Evolutionary conservation across 2,113 vertebrate species (phyloP).

Genomic region (Calonectris borealis): DNA sequence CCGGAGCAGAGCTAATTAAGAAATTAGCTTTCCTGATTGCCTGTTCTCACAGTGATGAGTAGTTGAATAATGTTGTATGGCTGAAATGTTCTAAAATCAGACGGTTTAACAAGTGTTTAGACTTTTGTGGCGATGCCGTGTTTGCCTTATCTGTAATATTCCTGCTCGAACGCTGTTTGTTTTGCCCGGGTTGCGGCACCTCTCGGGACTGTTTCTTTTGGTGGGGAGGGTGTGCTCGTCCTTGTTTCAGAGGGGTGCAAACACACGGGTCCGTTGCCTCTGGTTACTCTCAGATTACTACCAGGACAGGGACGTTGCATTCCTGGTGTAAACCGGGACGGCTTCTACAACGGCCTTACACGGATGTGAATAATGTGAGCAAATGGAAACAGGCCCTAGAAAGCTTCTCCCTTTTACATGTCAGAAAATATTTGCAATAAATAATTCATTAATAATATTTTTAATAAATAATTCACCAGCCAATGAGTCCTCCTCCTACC

Average conservation of each 20-base stretch:
- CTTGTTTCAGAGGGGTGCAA: background rate
- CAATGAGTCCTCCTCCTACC: background rate
- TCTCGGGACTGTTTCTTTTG: conserved; percentile 20
- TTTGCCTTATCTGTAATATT: conserved; percentile 76
- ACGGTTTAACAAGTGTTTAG: conserved; percentile 80
- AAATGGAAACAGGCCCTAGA: background rate
- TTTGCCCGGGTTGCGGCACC: conserved; percentile 46
- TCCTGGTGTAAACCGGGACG: background rate
- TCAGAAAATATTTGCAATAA: conserved; percentile 26
- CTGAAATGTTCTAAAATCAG: conserved; percentile 83
- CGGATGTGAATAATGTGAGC: background rate
- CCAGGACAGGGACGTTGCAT: background rate
- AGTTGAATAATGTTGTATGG: conserved; percentile 85
- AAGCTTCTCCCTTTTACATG: background rate
- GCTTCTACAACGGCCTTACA: background rate
- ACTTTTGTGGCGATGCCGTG: conserved; percentile 72
- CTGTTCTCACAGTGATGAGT: conserved; percentile 87
- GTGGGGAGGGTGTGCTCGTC: background rate
- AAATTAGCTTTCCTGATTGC: conserved; percentile 93
- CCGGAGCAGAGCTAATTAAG: conserved; percentile 93
- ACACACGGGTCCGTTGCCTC: background rate
- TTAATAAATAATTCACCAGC: conserved; percentile 44
- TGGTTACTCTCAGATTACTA: conserved; percentile 19
- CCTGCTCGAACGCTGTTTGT: conserved; percentile 48
- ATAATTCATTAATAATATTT: conserved; percentile 54